Base-by-base conservation (phyloP, 2,113 vertebrate species). In the Chaetops frenatus region DNA sequence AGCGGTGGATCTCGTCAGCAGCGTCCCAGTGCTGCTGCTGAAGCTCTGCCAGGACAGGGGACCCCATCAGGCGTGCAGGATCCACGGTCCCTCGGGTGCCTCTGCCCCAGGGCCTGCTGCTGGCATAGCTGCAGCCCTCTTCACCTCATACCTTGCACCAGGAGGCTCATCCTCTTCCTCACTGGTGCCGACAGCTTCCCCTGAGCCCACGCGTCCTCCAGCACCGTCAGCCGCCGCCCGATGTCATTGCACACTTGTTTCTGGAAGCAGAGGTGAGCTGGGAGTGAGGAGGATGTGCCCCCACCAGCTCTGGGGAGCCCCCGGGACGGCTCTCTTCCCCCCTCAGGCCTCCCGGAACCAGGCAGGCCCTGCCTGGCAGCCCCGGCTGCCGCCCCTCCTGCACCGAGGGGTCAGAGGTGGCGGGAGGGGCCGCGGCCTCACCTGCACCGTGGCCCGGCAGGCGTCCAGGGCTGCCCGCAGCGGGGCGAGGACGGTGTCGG, bases 191-290 rank as follows among this genome's bases (percentile, higher is more conserved):
- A 99, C 44, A 99, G 97, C 94, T 98, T 98, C 29, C 98, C 99
- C 83, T 97, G 97, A 85, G 92, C 96, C 99, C 99, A 99, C 28
- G 97, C 98, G 8, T 98, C 98, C 95, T 97, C 98, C 80, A 99
- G 98, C 65, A 99, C 92, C 27, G 87, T 97, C 85, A 99, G 97
- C 23, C 99, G 98, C 83, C 98, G 98, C 31, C 95, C 98, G 24
- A 99, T 98, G n/a, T 99, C 99, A 80, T 98, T 98, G 91, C 98
- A 99, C 71, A 99, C 98, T 98, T 99, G 99, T 78, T 97, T 98
- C 99, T 99, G 71, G 21, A 80, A 86, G 79, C 74, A 57, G 51
- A 89, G 6, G 31, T 2, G 14, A 38, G 70, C 66, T 50, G 38
- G 7, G 12, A 28, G 56, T 5, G 14, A 71, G 19, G 15, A 2